Conservation (phyloP, 2,113 vertebrate genomes). For the Shinisaurus crocodilurus region DNA sequence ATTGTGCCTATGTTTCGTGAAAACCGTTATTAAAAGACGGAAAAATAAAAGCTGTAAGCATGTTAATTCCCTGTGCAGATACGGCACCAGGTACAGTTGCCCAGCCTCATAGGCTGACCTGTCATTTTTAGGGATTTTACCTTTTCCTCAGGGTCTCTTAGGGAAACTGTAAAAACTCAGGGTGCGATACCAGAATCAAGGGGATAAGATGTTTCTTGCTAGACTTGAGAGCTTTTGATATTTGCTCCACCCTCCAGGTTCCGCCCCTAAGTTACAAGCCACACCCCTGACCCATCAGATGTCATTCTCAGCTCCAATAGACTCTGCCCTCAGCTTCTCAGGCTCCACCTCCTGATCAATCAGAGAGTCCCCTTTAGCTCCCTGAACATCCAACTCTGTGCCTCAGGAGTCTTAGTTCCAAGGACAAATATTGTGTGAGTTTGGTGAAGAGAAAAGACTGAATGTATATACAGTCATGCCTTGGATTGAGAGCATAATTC, state of each 20-base stretch:
- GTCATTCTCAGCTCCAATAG: neutral
- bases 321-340: neutral
- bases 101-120: neutral
- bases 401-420: neutral
- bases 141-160: neutral
- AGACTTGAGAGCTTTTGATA: neutral
- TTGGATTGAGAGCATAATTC: too few relatives aligned
- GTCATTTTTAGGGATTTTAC: neutral
- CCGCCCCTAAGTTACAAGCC: neutral
- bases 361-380: neutral
- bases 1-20: neutral
- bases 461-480: neutral
- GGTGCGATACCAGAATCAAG: neutral
- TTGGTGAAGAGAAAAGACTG: neutral
- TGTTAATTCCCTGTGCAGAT: neutral
- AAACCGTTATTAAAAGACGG: neutral
- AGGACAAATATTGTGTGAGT: too few relatives aligned
- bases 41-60: neutral
- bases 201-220: neutral
- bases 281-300: neutral
- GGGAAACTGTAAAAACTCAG: too few relatives aligned
- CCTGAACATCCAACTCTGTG: neutral
- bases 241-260: neutral
- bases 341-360: neutral
- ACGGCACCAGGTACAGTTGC: neutral